Evolutionary conservation across 2,888 invertebrate genomes (phyloP).

Genomic region (Lasioglossum oenotherae): DNA sequence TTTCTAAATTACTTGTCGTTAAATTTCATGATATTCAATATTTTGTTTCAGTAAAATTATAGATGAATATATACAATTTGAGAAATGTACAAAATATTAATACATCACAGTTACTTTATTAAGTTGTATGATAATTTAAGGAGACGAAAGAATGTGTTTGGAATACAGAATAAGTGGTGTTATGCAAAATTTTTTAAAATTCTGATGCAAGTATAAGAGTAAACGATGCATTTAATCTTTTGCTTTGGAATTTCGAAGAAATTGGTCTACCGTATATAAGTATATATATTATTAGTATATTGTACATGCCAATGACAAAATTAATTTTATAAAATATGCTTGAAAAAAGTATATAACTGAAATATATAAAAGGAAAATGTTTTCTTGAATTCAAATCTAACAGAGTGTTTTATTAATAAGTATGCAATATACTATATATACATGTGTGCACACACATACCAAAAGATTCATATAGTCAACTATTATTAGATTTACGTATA

Average conservation of each 20-base stretch:
- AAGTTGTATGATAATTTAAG: conserved; percentile 1
- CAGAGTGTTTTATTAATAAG: not conserved
- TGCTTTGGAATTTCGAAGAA: conserved; percentile 27
- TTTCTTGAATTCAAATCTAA: not conserved
- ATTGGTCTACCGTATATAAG: not conserved
- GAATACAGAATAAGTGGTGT: not conserved
- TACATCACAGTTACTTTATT: not conserved
- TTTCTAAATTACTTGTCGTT: not conserved
- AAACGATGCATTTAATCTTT: conserved; percentile 35
- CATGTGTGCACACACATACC: not conserved
- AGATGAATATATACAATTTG: not conserved
- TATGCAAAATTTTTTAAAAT: not conserved
- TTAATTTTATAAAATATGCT: conserved; percentile 14
- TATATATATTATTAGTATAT: not conserved
- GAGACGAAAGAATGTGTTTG: not conserved
- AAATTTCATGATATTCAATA: not conserved
- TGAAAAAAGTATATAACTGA: no score
- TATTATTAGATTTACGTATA: not conserved
- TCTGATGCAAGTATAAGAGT: conserved; percentile 7
- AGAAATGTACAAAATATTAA: not conserved
- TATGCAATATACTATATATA: not conserved
- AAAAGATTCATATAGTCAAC: not conserved
- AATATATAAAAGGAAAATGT: not conserved
- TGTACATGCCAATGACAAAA: conserved; percentile 1
- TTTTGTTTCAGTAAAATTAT: not conserved